A percentile compares a stretch with the other conserved stretches of the same genome.
phyloP scores from a whole-genome alignment of 1,140 invertebrate species.

The Pseudoatta argentina region DNA sequence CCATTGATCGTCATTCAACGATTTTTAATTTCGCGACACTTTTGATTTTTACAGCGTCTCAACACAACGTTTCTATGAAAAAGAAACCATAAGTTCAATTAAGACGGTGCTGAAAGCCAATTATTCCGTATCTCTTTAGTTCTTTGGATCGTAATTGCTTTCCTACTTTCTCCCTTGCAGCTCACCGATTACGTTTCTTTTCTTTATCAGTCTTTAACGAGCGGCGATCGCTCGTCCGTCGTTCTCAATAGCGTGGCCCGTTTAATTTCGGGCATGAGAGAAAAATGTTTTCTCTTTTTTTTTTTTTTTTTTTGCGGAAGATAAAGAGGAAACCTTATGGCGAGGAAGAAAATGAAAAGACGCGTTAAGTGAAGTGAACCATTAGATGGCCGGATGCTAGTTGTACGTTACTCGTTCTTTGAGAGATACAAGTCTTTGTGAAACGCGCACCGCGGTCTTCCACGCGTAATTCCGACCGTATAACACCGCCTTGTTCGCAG shows the following conservation, averaged over 20 bases:
- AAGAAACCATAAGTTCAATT: constrained; percentile 28
- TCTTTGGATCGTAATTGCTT: constrained; percentile 52
- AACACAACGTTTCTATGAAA: neutral
- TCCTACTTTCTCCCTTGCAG: neutral
- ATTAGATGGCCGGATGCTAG: constrained; percentile 81
- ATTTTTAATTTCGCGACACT: constrained; percentile 4
- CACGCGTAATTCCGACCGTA: constrained; percentile 76
- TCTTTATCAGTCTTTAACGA: constrained; percentile 54
- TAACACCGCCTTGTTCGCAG: constrained; percentile 72
- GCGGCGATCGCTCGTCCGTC: constrained; percentile 44
- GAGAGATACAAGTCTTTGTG: constrained; percentile 51
- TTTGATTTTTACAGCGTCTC: neutral
- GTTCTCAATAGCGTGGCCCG: neutral
- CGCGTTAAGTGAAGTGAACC: constrained; percentile 65
- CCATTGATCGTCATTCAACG: neutral
- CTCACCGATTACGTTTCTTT: constrained; percentile 30
- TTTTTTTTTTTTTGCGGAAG: constrained; percentile 36
- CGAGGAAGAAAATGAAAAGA: neutral
- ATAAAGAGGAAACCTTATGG: neutral
- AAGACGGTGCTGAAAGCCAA: constrained; percentile 44
- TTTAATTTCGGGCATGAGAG: constrained; percentile 20
- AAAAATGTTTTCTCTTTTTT: constrained; percentile 37
- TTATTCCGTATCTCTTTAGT: constrained; percentile 4
- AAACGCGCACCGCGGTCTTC: constrained; percentile 47
- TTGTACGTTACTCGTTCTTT: constrained; percentile 79